A percentile compares a stretch with the other conserved stretches of the same genome.
phyloP scores from a whole-genome alignment of 1,140 invertebrate species.

The Parapsyche elsis region DNA sequence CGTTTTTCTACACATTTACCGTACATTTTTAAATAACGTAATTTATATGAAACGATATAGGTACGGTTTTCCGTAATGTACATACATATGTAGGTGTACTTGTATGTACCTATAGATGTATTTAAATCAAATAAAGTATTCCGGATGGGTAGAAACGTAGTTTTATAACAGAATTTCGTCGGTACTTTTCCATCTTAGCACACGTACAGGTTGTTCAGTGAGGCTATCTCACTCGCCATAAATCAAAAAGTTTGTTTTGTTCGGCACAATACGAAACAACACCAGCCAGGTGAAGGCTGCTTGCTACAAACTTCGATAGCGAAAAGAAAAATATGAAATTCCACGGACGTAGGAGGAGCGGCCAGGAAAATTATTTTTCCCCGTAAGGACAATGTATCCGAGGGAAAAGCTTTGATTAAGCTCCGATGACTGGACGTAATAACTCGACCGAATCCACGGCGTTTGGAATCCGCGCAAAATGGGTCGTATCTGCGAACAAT shows the following conservation, averaged over 20 bases:
- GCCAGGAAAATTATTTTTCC: too few relatives aligned
- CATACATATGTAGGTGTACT: not conserved
- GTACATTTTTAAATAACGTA: too few relatives aligned
- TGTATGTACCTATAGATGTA: not conserved
- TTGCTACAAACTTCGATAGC: not conserved
- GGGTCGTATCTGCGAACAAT: too few relatives aligned
- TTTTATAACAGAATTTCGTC: not conserved
- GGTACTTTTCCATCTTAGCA: not conserved
- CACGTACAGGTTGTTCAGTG: not conserved
- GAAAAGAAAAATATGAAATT: not conserved
- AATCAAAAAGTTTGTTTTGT: constrained; percentile 28
- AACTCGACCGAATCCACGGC: too few relatives aligned
- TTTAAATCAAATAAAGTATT: not conserved
- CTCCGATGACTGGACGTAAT: not conserved
- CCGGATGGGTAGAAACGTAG: not conserved
- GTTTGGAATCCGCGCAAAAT: too few relatives aligned
- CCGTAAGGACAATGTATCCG: too few relatives aligned
- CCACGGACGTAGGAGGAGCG: too few relatives aligned
- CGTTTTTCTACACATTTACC: too few relatives aligned
- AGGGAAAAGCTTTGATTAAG: not conserved
- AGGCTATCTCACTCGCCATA: constrained; percentile 1
- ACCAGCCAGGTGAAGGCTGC: constrained; percentile 10
- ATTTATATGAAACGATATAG: too few relatives aligned
- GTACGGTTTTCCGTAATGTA: not conserved
- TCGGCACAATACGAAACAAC: not conserved